phyloP scores from a whole-genome alignment of 2,888 invertebrate species.

The Asteroscopus sphinx region DNA sequence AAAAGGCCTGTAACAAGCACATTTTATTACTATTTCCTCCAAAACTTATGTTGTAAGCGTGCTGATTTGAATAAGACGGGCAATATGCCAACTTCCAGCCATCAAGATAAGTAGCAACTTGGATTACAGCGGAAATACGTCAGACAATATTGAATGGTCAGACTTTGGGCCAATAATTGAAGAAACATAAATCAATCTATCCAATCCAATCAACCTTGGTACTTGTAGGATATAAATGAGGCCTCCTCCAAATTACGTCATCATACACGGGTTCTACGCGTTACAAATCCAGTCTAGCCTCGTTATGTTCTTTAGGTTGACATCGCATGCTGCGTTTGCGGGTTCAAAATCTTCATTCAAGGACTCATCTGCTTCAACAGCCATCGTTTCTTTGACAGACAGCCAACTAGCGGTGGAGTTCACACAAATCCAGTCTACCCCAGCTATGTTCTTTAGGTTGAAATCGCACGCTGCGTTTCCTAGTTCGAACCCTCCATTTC shows the following conservation, averaged over 20 bases:
- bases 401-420: too few species aligned
- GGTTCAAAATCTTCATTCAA: background rate
- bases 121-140: slow-evolving; percentile 37
- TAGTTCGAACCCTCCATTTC: too few species aligned
- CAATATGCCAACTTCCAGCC: slow-evolving; percentile 57
- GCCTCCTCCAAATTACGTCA: slow-evolving; percentile 29
- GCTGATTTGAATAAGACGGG: slow-evolving; percentile 58
- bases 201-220: slow-evolving; percentile 41
- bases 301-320: background rate
- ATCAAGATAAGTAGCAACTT: slow-evolving; percentile 57
- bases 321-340: slow-evolving; percentile 5
- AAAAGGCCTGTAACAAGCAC: slow-evolving; percentile 36
- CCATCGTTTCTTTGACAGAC: slow-evolving; percentile 5
- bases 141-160: slow-evolving; percentile 42
- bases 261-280: slow-evolving; percentile 6
- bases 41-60: slow-evolving; percentile 55
- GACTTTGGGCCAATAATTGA: slow-evolving; percentile 31
- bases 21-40: slow-evolving; percentile 54
- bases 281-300: slow-evolving; percentile 1
- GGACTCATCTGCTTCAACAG: slow-evolving; percentile 5
- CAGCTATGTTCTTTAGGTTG: too few species aligned
- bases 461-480: too few species aligned
- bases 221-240: slow-evolving; percentile 19
- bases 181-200: slow-evolving; percentile 45
- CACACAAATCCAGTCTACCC: too few species aligned